Conservation (phyloP, 2,888 invertebrate species). For the Lutraria lutraria region DNA sequence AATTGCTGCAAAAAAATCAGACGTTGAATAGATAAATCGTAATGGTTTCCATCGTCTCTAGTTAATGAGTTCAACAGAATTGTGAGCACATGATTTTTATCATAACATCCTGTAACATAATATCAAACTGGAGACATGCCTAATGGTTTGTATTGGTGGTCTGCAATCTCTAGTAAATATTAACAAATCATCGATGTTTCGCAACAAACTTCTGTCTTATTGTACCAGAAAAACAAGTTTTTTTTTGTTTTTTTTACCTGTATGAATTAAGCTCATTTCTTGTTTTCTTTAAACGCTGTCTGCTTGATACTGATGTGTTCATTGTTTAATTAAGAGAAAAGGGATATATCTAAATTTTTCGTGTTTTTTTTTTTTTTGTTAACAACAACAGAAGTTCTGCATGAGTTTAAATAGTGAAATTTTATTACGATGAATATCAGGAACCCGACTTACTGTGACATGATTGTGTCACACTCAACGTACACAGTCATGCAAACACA, state of each 20-base stretch:
- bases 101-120: slow-evolving; percentile 17
- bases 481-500: too few species aligned
- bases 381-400: too few species aligned
- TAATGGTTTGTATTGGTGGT: slow-evolving; percentile 14
- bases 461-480: too few species aligned
- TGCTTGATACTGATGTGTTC: not conserved
- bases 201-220: slow-evolving; percentile 1
- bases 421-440: too few species aligned
- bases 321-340: not conserved
- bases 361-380: too few species aligned
- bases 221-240: not conserved
- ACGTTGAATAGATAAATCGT: not conserved
- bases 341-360: too few species aligned
- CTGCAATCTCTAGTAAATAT: slow-evolving; percentile 13
- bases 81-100: slow-evolving; percentile 5
- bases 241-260: not conserved
- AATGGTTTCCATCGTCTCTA: not conserved
- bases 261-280: not conserved
- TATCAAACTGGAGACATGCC: not conserved
- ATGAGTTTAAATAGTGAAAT: too few species aligned
- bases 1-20: not conserved
- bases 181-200: not conserved
- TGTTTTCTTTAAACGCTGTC: not conserved
- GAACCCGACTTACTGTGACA: too few species aligned
- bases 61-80: slow-evolving; percentile 13